Base-by-base conservation (phyloP, 1,140 invertebrate genomes). In the Lepidurus arcticus region DNA sequence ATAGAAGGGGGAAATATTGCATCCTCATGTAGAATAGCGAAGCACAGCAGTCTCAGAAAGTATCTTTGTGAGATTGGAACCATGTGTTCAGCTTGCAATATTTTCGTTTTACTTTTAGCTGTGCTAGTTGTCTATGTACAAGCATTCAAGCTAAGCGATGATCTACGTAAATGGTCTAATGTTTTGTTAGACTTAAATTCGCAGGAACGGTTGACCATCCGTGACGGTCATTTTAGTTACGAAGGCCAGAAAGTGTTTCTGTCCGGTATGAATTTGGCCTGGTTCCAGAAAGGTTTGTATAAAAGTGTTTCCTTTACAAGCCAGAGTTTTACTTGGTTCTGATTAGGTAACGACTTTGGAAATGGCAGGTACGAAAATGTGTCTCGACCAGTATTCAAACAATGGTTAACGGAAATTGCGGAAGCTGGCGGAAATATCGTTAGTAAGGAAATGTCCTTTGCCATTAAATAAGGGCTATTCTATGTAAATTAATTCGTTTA, bases 241-340 rank as follows among this genome's bases (percentile, higher is more conserved):
- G 82, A 83, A 34, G 83, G 83, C n/a, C 80, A 85, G 24, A 81
- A 82, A 47, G 83, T 86, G 1, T 86, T 86, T 77, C 81, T 87
- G 24, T 85, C 84, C 24, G 86, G 86, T 6, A 81, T 81, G 11
- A 87, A 87, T 81, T 82, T 85, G 73, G 85, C 86, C 1, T 87
- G 86, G 86, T 81, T 84, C n/a, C 13, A 65, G n/a, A 65, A 65
- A 65, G 53, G 53, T 65, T n/a, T 21, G 53, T 7, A n/a, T 13
- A 13, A 65, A 65, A 7, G 16, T 47, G 16, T 11, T 47, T 47
- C 16, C 45, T 4, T 1, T 34, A 34, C 34, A 34, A 34, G 34
- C 34, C 34, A 34, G 34, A 34, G 34, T 34, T 34, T 34, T 34
- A 34, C 34, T 34, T 34, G 34, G 34, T 34, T 34, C 34, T 84